Percentiles rank a stretch among this genome's conserved stretches.
These are phyloP conservation scores for Uropsilus gracilis DNA, from an alignment of 2,113 vertebrate species.

Conservation along the genomic window DNA sequence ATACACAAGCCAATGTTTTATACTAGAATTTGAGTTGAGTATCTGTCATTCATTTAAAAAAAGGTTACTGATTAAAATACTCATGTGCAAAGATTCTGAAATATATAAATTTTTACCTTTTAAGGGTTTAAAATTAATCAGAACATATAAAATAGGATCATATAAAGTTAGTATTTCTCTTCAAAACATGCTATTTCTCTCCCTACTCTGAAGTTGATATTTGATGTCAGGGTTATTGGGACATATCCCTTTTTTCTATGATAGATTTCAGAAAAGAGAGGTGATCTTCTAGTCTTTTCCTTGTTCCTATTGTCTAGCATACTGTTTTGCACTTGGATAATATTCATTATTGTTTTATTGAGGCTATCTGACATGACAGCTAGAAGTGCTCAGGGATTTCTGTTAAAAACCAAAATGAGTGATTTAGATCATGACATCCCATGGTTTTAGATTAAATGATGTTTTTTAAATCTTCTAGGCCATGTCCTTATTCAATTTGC, in stretches of 20 bases:
- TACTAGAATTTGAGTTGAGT: background rate
- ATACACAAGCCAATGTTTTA: background rate
- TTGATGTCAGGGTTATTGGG: background rate
- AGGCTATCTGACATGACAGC: background rate
- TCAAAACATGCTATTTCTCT: background rate
- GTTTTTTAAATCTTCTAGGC: background rate
- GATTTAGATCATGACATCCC: background rate
- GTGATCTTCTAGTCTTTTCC: background rate
- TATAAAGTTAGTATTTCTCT: background rate
- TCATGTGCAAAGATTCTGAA: background rate
- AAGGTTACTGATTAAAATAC: background rate
- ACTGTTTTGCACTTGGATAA: background rate
- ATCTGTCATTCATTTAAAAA: background rate
- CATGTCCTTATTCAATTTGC: background rate
- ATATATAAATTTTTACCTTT: slow-evolving; percentile 9
- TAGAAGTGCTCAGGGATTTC: background rate
- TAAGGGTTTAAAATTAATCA: background rate
- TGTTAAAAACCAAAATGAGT: background rate
- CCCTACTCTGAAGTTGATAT: background rate
- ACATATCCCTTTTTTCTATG: background rate
- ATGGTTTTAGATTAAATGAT: background rate
- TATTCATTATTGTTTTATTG: background rate
- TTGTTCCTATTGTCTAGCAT: background rate
- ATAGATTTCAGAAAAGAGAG: background rate
- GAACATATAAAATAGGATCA: background rate